Percentiles rank a stretch among this genome's conserved stretches.
phyloP scores from a whole-genome alignment of 2,797 vertebrate species.

The Kryptopterus vitreolus region DNA sequence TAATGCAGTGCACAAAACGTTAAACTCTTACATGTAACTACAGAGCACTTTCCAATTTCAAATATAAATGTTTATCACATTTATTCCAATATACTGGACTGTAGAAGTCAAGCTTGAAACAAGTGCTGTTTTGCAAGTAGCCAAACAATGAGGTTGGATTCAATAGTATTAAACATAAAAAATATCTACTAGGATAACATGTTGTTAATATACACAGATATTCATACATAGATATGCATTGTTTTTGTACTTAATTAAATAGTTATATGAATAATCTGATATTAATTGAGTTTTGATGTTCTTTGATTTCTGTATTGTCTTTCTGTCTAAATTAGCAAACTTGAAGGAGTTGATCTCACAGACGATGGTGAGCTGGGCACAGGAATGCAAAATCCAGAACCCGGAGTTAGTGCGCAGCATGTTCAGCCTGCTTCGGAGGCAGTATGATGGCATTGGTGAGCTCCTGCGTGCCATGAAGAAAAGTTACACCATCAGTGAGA shows the following conservation, averaged over 20 bases:
- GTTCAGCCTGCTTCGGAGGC: conserved; percentile 91
- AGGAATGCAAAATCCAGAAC: conserved; percentile 92
- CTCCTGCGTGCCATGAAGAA: conserved; percentile 89
- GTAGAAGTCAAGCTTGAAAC: too few relatives aligned
- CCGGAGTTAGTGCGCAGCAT: conserved; percentile 90
- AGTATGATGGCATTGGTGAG: conserved; percentile 95
- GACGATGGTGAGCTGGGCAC: conserved; percentile 94
- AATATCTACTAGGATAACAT: not conserved
- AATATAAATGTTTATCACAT: not conserved
- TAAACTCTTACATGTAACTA: not conserved
- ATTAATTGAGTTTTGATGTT: not conserved
- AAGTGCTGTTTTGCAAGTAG: not conserved
- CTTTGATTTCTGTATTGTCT: not conserved
- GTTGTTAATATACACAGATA: not conserved
- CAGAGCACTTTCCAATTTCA: too few relatives aligned
- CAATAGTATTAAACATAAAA: not conserved
- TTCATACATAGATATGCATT: not conserved
- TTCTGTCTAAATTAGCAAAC: conserved; percentile 75
- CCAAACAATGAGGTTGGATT: not conserved
- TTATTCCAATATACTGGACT: not conserved
- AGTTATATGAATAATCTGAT: not conserved
- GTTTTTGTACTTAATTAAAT: too few relatives aligned
- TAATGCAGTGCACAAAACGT: not conserved
- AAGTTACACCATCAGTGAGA: conserved; percentile 92
- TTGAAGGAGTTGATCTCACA: conserved; percentile 95